Conservation (phyloP, 2,113 vertebrate species). For the Nesoenas mayeri region DNA sequence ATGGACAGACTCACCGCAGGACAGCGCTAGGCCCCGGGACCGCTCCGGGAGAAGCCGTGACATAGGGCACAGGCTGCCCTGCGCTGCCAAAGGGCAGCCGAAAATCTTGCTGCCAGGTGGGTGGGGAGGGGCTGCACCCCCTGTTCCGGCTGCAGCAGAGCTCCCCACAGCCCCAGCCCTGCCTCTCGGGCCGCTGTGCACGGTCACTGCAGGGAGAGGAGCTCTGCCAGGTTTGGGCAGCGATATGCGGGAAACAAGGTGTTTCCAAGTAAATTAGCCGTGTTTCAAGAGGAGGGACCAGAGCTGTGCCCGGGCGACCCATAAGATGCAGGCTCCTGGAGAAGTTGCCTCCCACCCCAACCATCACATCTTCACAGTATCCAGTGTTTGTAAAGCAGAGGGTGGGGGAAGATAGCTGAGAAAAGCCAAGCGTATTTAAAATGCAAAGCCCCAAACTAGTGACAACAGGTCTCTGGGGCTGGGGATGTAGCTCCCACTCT, state of each 20-base stretch:
- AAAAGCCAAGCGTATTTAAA: background rate
- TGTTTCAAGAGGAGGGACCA: background rate
- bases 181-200: background rate
- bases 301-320: background rate
- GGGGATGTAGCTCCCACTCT: background rate
- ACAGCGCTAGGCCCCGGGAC: background rate
- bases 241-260: background rate
- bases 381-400: fast-evolving
- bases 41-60: background rate
- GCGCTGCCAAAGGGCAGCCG: no score
- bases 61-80: no score
- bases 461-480: background rate
- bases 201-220: background rate
- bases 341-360: background rate
- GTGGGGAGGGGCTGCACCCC: no score
- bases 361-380: background rate
- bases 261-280: background rate
- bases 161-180: background rate
- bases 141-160: background rate
- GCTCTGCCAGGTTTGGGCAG: background rate
- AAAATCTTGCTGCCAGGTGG: no score
- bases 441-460: background rate
- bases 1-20: background rate
- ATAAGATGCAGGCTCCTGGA: background rate
- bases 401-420: fast-evolving